Base-by-base conservation (phyloP, 92 coral and sea anemone species). In the Heliopora coerulea region DNA sequence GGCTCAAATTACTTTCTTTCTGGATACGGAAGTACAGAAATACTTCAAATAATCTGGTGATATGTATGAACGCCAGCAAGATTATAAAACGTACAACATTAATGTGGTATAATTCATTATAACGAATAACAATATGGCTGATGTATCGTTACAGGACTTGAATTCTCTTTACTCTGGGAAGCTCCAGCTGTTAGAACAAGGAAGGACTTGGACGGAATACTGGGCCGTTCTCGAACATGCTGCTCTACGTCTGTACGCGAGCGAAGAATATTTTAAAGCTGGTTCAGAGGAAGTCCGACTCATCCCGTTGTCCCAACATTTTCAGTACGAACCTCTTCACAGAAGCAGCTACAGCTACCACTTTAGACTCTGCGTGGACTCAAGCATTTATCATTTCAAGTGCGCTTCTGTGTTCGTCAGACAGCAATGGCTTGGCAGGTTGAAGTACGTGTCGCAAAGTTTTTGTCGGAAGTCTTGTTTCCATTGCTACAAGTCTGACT, bases 221-320 rank as follows among this genome's bases (percentile, higher is more conserved):
- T 70, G 77, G 77, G 48, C 63, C 8, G 63, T 70, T 12, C 63
- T 70, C 2, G 63, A 57, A 5, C 1, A 26, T 19, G 32, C 18
- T 33, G 61, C 74, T 32, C 62, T 70, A 31, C 63, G 77, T 19
- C 37, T 70, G 23, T 70, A 49, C 57, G 19, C 77, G n/a, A 54
- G 35, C 77, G 29, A 70, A 49, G 77, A 70, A 19, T 19, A 42
- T 17, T 70, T 54, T 31, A 21, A 26, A 33, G 57, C 39, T 10
- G 77, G 61, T 31, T 21, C 48, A 13, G 41, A 33, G 18, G 77
- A 70, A 41, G 26, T 42, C 34, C 40, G 23, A 29, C 18, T 21
- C 52, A 70, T 70, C 63, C 62, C 18, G 63, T 27, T 70, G 7
- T 35, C 77, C 19, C 31, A 48, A 8, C 29, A 54, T 17, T 31